Evolutionary conservation across 2,888 invertebrate species (phyloP).

Genomic region (Candidula unifasciata): DNA sequence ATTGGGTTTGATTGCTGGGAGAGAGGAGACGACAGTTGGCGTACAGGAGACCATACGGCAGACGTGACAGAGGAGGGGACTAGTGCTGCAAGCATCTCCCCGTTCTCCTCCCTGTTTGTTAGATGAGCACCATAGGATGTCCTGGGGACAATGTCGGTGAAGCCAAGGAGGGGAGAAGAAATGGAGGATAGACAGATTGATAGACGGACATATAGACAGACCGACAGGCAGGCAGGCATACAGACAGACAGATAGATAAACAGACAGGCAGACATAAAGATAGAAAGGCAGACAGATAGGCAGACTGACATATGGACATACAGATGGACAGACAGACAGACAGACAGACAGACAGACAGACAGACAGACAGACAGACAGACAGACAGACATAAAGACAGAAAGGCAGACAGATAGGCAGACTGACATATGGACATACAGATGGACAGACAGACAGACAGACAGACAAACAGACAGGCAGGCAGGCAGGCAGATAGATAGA

Average conservation of each 20-base stretch:
- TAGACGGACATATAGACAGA: too few relatives aligned
- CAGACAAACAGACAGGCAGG: slow-evolving; percentile 10
- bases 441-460: slow-evolving; percentile 7
- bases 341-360: slow-evolving; percentile 9
- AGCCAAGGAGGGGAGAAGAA: too few relatives aligned
- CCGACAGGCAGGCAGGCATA: background rate
- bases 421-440: slow-evolving; percentile 15
- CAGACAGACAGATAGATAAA: slow-evolving; percentile 2
- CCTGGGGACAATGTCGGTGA: too few relatives aligned
- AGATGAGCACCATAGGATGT: too few relatives aligned
- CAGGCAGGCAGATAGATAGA: slow-evolving; percentile 2
- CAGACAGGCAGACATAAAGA: slow-evolving; percentile 14
- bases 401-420: slow-evolving; percentile 14
- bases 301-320: background rate
- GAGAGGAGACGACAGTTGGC: too few relatives aligned
- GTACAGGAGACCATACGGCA: too few relatives aligned
- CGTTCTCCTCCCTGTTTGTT: too few relatives aligned
- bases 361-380: slow-evolving; percentile 14
- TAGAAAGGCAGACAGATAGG: slow-evolving; percentile 7
- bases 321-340: slow-evolving; percentile 25
- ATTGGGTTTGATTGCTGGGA: too few relatives aligned
- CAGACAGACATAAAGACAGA: slow-evolving; percentile 25
- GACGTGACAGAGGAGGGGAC: too few relatives aligned
- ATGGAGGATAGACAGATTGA: too few relatives aligned
- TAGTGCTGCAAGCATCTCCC: too few relatives aligned